Conservation (phyloP, 2,113 vertebrate species). For the Leptodactylus fuscus region DNA sequence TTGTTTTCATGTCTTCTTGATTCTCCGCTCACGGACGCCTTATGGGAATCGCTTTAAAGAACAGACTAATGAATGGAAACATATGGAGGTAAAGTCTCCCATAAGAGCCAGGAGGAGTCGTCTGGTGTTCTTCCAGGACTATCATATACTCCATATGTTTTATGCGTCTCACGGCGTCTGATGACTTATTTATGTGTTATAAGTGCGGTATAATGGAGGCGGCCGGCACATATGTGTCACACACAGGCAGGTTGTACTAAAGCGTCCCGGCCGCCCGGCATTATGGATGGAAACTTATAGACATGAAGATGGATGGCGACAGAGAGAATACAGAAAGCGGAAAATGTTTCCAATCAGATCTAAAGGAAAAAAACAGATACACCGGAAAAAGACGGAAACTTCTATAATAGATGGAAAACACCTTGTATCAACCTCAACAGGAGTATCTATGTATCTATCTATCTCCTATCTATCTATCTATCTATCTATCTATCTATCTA, state of each 20-base stretch:
- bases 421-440: too few species aligned
- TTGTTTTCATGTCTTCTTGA: neutral
- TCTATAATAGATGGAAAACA: too few species aligned
- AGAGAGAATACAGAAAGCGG: too few species aligned
- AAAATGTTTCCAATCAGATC: too few species aligned
- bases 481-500: too few species aligned
- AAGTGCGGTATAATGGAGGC: neutral
- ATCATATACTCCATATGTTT: constrained; percentile 11
- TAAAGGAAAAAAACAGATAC: too few species aligned
- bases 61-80: neutral
- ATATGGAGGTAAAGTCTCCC: constrained; percentile 28
- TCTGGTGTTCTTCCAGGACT: constrained; percentile 7
- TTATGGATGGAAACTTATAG: too few species aligned
- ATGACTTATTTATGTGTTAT: constrained; percentile 33
- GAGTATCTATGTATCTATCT: too few species aligned
- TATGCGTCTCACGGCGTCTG: neutral
- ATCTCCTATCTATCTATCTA: too few species aligned
- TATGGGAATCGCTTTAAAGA: neutral
- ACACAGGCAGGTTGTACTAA: neutral
- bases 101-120: neutral
- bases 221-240: neutral
- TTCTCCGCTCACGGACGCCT: neutral
- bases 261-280: too few species aligned
- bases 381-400: too few species aligned
- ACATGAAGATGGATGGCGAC: too few species aligned